phyloP scores from a whole-genome alignment of 1,140 invertebrate genomes.

The Heliconius eleuchia region DNA sequence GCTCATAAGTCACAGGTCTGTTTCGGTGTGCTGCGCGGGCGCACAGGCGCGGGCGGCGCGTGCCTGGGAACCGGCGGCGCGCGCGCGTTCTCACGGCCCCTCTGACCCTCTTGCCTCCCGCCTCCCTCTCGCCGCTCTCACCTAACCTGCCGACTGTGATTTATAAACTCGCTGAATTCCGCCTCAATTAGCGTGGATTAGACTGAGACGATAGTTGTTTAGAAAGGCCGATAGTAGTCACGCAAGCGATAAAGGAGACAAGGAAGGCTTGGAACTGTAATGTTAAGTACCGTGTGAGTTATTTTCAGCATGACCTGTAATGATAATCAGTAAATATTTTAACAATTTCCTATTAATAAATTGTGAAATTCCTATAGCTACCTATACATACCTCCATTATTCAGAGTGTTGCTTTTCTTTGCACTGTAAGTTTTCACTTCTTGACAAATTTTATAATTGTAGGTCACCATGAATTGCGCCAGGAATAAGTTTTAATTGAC shows the following conservation, averaged over 20 bases:
- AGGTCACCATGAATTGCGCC: too few relatives aligned
- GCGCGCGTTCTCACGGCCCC: conserved; percentile 76
- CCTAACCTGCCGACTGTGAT: conserved; percentile 38
- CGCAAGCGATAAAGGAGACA: conserved; percentile 11
- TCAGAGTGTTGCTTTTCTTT: too few relatives aligned
- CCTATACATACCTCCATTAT: too few relatives aligned
- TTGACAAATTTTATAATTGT: too few relatives aligned
- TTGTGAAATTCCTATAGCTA: not conserved
- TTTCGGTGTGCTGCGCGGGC: conserved; percentile 31
- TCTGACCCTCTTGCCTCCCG: conserved; percentile 49
- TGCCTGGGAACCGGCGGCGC: conserved; percentile 74
- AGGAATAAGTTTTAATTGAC: too few relatives aligned
- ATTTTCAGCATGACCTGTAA: not conserved
- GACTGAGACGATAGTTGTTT: conserved; percentile 32
- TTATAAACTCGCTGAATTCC: conserved; percentile 43
- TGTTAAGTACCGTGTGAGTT: conserved; percentile 12
- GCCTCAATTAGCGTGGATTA: conserved; percentile 42
- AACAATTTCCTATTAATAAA: not conserved
- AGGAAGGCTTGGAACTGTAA: not conserved
- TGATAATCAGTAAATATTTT: not conserved
- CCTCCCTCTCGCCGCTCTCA: conserved; percentile 34
- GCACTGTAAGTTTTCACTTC: too few relatives aligned
- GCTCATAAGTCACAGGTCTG: conserved; percentile 22
- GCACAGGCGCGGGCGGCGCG: conserved; percentile 65
- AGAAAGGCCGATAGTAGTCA: conserved; percentile 27